Conservation (phyloP, 2,888 invertebrate species). For the Sphaerophoria taeniata region DNA sequence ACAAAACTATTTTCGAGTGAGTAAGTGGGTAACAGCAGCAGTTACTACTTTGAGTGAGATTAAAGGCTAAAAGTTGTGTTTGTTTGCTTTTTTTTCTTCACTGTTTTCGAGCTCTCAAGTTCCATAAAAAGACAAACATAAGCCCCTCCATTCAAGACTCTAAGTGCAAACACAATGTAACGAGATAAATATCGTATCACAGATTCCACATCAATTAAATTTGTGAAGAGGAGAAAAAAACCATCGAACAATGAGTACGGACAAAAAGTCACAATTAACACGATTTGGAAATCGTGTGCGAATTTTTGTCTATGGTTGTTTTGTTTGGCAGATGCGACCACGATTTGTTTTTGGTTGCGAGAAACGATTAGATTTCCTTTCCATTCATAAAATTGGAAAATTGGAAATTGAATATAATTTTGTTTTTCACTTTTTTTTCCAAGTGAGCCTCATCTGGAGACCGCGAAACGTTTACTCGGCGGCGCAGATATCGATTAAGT, state of each 20-base stretch:
- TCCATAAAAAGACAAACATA: conserved; percentile 16
- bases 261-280: conserved; percentile 16
- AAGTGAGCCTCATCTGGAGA: neutral
- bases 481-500: neutral
- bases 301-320: conserved; percentile 5
- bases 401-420: too few species aligned
- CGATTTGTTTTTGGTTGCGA: neutral
- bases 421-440: neutral
- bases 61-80: conserved; percentile 14
- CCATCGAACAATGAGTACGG: neutral
- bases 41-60: conserved; percentile 28
- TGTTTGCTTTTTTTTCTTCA: neutral
- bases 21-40: conserved; percentile 7
- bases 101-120: neutral
- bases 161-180: conserved; percentile 25
- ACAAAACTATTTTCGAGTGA: conserved; percentile 12
- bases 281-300: conserved; percentile 30
- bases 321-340: neutral
- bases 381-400: too few species aligned
- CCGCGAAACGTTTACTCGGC: neutral
- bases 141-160: neutral
- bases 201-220: conserved; percentile 49
- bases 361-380: conserved; percentile 3
- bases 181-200: conserved; percentile 53
- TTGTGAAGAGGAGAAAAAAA: conserved; percentile 17